These are phyloP conservation scores for Euphonia xanthogaster DNA, from an alignment of 2,797 vertebrate genomes.

Conservation along the genomic window DNA sequence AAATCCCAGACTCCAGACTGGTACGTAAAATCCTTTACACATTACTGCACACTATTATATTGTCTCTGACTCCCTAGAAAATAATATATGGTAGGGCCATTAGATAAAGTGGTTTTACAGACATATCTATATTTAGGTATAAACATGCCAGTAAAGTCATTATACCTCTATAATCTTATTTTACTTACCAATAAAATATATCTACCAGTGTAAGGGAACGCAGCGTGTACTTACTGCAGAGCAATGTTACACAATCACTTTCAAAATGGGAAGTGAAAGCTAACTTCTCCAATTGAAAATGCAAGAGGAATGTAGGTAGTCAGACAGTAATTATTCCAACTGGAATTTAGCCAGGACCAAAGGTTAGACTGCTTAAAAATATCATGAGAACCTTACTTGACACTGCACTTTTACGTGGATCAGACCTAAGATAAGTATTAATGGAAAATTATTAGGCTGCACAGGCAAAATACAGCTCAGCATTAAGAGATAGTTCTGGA, in stretches of 20 bases:
- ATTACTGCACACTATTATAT: not conserved
- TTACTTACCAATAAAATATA: slow-evolving; percentile 25
- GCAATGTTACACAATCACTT: slow-evolving; percentile 37
- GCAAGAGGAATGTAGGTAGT: slow-evolving; percentile 42
- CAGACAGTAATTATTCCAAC: slow-evolving; percentile 52
- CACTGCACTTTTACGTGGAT: slow-evolving; percentile 43
- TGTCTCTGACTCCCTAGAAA: not conserved
- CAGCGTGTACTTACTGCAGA: slow-evolving; percentile 21
- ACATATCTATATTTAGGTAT: slow-evolving; percentile 40
- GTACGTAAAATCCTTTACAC: not conserved
- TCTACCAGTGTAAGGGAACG: not conserved
- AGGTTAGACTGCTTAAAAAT: slow-evolving; percentile 63
- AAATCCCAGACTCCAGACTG: not conserved
- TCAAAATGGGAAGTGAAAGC: slow-evolving; percentile 22
- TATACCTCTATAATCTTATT: slow-evolving; percentile 28
- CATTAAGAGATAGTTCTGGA: slow-evolving; percentile 31
- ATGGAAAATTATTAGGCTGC: slow-evolving; percentile 50
- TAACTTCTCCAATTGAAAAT: slow-evolving; percentile 45
- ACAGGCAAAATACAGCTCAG: slow-evolving; percentile 38
- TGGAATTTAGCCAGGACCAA: slow-evolving; percentile 62
- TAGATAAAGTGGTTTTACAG: slow-evolving; percentile 12
- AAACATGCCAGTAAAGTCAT: slow-evolving; percentile 36
- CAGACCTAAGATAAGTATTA: slow-evolving; percentile 47
- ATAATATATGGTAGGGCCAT: slow-evolving; percentile 61
- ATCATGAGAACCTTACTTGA: slow-evolving; percentile 51